Base-by-base conservation (phyloP, 2,797 vertebrate species). In the Malurus splendens region DNA sequence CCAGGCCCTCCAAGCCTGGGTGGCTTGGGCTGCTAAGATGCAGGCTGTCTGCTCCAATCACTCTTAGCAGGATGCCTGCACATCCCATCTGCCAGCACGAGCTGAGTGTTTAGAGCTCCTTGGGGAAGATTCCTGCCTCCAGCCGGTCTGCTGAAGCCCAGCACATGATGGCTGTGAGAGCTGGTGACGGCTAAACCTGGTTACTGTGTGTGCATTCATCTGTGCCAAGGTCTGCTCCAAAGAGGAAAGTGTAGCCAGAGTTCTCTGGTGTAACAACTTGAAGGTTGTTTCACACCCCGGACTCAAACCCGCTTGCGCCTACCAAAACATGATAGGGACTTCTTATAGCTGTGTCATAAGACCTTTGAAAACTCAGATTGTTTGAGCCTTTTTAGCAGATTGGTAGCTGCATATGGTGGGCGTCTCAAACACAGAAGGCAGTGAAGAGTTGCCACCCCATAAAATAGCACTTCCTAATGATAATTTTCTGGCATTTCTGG, bases 301-400 rank as follows among this genome's bases (percentile, higher is more conserved):
- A 73, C 60, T 89, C 73, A 79, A 89, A n/a, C 71, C 91, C 51
- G 86, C 71, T 88, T 89, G 82, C 54, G n/a, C 48, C 71, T 92
- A 74, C 93, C 80, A 65, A 82, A 87, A 55, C 36, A 27, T 7
- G 25, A 32, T n/a, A n/a, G 24, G 38, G 25, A 12, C 8, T 86
- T 64, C 56, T 51, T 61, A 28, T 7, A 77, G 18, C 41, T 82
- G 17, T 36, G 7, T 64, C 14, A 0, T 50, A 30, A 83, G 64
- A 79, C 12, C 71, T 86, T 74, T 61, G 74, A 51, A 72, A 82
- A 87, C 27, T 42, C 10, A 33, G 39, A 10, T 66, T 68, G 30
- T 48, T 50, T 45, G 42, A 75, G 11, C 22, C 36, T 45, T 83
- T 66, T 45, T 38, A 84, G 77, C 32, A 79, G n/a, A n/a, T 33